These are phyloP conservation scores for Epinotia nisella DNA, from an alignment of 2,888 invertebrate species.

Conservation along the genomic window DNA sequence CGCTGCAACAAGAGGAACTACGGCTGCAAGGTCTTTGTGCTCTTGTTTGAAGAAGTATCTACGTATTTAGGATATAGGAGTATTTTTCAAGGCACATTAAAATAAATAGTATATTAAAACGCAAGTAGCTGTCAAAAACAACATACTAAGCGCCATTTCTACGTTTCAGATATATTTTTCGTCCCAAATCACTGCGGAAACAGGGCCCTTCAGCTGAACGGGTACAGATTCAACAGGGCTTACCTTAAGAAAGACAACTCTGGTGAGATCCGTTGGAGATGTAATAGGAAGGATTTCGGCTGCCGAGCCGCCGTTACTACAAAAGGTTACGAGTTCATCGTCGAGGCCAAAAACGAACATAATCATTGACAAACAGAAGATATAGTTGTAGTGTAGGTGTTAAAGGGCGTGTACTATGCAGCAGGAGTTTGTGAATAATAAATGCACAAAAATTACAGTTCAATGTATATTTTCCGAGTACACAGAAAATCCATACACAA, in stretches of 20 bases:
- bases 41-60: constrained; percentile 32
- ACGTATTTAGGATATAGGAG: too few species aligned
- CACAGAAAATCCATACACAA: too few species aligned
- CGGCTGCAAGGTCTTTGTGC: constrained; percentile 45
- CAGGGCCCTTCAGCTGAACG: constrained; percentile 21
- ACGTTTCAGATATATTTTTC: constrained; percentile 25
- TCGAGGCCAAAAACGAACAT: constrained; percentile 25
- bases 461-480: too few species aligned
- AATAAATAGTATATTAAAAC: not conserved
- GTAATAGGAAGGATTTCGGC: constrained; percentile 54
- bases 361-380: constrained; percentile 11
- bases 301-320: constrained; percentile 48
- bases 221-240: constrained; percentile 25
- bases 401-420: too few species aligned
- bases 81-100: not conserved
- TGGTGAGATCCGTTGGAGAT: constrained; percentile 46
- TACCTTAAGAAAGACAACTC: constrained; percentile 26
- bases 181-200: constrained; percentile 25
- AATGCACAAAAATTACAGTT: too few species aligned
- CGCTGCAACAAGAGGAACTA: constrained; percentile 45
- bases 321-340: constrained; percentile 14
- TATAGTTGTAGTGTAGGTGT: too few species aligned
- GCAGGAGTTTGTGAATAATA: too few species aligned
- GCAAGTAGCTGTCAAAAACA: not conserved
- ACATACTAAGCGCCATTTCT: not conserved